Conservation (phyloP, 2,797 vertebrate genomes). For the Cuculus canorus region DNA sequence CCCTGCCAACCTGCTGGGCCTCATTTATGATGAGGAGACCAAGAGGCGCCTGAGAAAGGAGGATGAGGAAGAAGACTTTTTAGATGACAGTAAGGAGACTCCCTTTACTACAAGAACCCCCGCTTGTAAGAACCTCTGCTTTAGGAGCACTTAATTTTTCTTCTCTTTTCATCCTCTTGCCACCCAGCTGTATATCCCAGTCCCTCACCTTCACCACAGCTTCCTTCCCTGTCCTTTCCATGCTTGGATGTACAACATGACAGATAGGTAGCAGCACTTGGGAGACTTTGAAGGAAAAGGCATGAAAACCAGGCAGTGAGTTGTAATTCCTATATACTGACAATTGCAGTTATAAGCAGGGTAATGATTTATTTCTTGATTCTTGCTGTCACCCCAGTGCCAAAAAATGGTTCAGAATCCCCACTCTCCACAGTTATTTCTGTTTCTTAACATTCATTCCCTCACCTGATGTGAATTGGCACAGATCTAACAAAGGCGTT, state of each 20-base stretch:
- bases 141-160: conserved; percentile 78
- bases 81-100: conserved; percentile 97
- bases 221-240: neutral
- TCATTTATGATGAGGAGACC: conserved; percentile 97
- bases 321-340: neutral
- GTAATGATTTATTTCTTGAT: neutral
- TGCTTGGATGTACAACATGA: conserved; percentile 9
- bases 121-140: conserved; percentile 85
- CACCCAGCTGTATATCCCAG: conserved; percentile 55
- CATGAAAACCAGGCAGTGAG: neutral
- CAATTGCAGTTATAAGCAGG: neutral
- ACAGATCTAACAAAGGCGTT: neutral
- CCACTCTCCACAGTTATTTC: neutral
- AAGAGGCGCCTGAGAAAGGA: conserved; percentile 96
- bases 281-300: neutral
- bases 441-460: neutral
- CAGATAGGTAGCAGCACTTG: neutral
- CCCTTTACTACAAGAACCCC: conserved; percentile 87
- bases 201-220: conserved; percentile 28
- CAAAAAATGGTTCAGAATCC: neutral
- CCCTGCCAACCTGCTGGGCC: conserved; percentile 94
- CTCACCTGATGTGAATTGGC: neutral
- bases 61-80: conserved; percentile 98
- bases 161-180: conserved; percentile 70
- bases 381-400: neutral